Base-by-base conservation (phyloP, 2,888 invertebrate genomes). In the Andrena fulva region DNA sequence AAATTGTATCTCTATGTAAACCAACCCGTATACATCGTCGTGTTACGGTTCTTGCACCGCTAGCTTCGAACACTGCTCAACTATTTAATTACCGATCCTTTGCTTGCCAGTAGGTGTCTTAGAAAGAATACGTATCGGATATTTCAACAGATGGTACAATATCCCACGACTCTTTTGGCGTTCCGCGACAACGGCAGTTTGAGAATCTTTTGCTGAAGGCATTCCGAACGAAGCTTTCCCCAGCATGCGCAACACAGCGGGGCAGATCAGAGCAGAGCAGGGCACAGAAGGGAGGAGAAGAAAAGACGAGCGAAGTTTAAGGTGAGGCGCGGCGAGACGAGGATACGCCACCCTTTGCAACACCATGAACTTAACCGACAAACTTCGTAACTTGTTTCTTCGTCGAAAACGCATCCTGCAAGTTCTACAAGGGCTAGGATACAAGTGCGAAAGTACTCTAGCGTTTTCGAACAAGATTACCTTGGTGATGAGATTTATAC, bases 381-480 rank as follows among this genome's bases (percentile, higher is more conserved):
- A 80, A 82, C 81, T 82, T 82, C 5, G 59, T 76, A 82, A 81
- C 81, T 82, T 81, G 76, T 80, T 82, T 48, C 81, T 64, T 69
- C 76, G 35, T 68, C 59, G 75, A 76, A 72, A 76, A 76, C 76
- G 74, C 76, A 72, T 72, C 81, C 35, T 35, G 54, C 12, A 76
- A 66, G 63, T 67, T 78, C 70, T 71, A 54, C 69, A 74, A 64
- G 69, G 50, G 64, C 59, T 27, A 1, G 67, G 50, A 59, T 63
- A 71, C 75, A 63, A 68, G 71, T 50, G 63, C 52, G 63, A 75
- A 66, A 56, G 74, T 82, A 52, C 62, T 59, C 20, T 8, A 27
- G 50, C 72, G 54, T 69, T 70, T 70, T 63, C 80, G 67, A 82
- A 80, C 81, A 29, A 56, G 74, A 80, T 82, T 80, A 82, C 69